Conservation (phyloP, 2,797 vertebrate genomes). For the Erethizon dorsatum region DNA sequence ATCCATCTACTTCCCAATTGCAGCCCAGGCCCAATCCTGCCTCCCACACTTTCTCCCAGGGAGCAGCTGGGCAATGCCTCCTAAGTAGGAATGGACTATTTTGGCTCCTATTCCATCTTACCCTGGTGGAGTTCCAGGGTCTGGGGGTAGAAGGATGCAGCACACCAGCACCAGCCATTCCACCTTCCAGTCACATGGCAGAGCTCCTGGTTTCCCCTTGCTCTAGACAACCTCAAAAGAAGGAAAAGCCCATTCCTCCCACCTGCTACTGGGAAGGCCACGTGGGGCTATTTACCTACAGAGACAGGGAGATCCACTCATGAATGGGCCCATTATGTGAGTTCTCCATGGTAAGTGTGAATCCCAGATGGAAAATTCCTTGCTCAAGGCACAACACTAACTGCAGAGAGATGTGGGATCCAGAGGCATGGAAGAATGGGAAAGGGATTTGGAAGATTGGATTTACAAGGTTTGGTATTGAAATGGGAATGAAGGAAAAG, state of each 20-base stretch:
- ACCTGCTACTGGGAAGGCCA: not conserved
- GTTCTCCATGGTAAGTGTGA: not conserved
- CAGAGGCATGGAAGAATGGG: not conserved
- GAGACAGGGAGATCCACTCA: not conserved
- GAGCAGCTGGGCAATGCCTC: not conserved
- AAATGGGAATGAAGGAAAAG: not conserved
- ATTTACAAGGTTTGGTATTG: not conserved
- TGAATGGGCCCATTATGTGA: not conserved
- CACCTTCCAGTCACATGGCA: not conserved
- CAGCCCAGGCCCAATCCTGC: not conserved
- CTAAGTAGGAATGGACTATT: not conserved
- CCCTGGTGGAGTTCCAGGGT: not conserved
- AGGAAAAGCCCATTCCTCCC: not conserved
- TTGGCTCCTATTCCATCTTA: not conserved
- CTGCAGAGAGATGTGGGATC: not conserved
- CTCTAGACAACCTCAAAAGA: not conserved
- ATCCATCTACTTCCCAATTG: not conserved
- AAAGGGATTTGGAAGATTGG: not conserved
- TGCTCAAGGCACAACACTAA: not conserved
- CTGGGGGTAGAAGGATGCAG: not conserved
- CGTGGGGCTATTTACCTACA: not conserved
- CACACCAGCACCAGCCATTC: not conserved
- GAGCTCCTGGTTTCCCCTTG: not conserved
- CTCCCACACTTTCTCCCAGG: not conserved
- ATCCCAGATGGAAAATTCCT: not conserved